Base-by-base conservation (phyloP, 2,888 invertebrate genomes). In the Muschampia plurimacula region DNA sequence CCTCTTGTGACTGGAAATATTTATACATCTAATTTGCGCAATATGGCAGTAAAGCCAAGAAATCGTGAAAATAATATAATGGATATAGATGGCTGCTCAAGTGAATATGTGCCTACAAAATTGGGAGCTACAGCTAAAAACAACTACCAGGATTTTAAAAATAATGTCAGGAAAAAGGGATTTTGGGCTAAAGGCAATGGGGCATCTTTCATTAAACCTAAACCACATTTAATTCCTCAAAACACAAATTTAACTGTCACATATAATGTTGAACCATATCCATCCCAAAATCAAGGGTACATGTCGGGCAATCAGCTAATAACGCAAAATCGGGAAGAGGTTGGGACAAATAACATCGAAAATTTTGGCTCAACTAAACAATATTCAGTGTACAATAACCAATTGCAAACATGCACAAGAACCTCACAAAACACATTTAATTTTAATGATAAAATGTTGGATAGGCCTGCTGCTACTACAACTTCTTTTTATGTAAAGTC, bases 111-210 rank as follows among this genome's bases (percentile, higher is more conserved):
- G 15, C 95, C 95, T 13, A 93, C 93, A 22, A 92, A 86, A 77
- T 80, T 93, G 74, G 92, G 91, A 67, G 87, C 89, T 28, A 86
- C 87, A 72, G 88, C 90, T n/a, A 92, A 91, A 76, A 87, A 86
- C 76, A 94, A 93, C 77, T 94, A 94, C 75, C 92, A 94, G 79
- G 89, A 91, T 74, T 95, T 95, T 63, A 94, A 90, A 82, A 87
- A 93, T 74, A 92, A 91, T 88, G 91, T 94, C 1, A 86, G 86
- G 72, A 89, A 82, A 75, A 92, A 90, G 78, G 94, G 94, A 10
- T 94, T 82, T 75, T 94, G 94, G 94, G 93, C 92, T 8, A 93
- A 93, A 81, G 93, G 89, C 9, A 92, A 93, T 86, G 88, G 90
- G 32, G 79, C 82, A 67, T 79, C 87, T 64, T 77, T 88, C 63